Evolutionary conservation across 92 coral and sea anemone genomes (phyloP).

Genomic region (Palythoa grandiflora): DNA sequence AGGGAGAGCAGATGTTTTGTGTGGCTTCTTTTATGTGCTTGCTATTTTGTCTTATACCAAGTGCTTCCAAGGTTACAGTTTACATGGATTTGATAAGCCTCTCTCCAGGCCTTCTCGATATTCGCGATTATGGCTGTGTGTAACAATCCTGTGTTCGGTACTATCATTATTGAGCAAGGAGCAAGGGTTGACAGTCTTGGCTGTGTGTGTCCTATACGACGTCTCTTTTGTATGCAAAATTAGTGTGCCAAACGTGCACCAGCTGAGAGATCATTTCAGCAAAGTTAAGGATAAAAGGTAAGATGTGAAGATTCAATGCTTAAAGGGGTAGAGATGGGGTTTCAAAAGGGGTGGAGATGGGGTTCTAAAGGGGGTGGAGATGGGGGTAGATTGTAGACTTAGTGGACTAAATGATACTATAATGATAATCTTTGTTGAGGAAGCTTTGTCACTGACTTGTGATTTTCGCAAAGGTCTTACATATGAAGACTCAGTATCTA

Average conservation of each 20-base stretch:
- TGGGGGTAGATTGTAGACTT: too few relatives aligned
- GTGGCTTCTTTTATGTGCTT: constrained; percentile 70
- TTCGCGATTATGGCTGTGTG: constrained; percentile 69
- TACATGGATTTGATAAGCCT: constrained; percentile 6
- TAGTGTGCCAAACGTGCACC: constrained; percentile 13
- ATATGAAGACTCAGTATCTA: too few relatives aligned
- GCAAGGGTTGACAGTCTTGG: constrained; percentile 79
- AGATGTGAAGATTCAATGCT: neutral
- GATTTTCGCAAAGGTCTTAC: too few relatives aligned
- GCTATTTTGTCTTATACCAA: constrained; percentile 73
- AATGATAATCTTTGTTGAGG: too few relatives aligned
- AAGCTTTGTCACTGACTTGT: too few relatives aligned
- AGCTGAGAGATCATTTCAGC: constrained; percentile 14
- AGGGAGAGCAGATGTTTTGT: constrained; percentile 81
- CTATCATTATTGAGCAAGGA: constrained; percentile 81
- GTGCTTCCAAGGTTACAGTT: constrained; percentile 35
- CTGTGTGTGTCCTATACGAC: constrained; percentile 77
- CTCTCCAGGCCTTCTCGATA: constrained; percentile 53
- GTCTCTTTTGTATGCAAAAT: constrained; percentile 59
- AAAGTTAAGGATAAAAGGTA: constrained; percentile 55
- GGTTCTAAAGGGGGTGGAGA: too few relatives aligned
- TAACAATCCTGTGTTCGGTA: constrained; percentile 50
- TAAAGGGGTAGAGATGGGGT: neutral
- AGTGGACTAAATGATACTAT: too few relatives aligned
- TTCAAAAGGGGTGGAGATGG: neutral